phyloP scores from a whole-genome alignment of 2,888 invertebrate genomes.

The Callimorpha dominula region DNA sequence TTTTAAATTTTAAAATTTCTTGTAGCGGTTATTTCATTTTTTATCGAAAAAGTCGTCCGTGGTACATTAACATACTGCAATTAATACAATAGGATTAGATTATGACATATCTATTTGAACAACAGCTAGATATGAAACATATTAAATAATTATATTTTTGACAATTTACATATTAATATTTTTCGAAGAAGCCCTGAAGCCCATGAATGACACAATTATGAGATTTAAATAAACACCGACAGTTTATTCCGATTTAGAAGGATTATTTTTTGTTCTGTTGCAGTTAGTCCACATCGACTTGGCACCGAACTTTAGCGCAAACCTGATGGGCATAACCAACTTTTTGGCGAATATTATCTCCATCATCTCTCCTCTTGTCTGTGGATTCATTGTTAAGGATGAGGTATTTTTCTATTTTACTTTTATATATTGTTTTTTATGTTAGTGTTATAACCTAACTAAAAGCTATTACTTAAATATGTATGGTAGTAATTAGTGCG shows the following conservation, averaged over 20 bases:
- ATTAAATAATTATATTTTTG: no score
- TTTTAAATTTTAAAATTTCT: not conserved
- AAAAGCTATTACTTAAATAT: no score
- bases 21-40: not conserved
- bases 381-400: conserved; percentile 89
- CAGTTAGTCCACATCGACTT: conserved; percentile 93
- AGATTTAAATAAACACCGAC: not conserved
- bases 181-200: no score
- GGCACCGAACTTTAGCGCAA: conserved; percentile 93
- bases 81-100: no score
- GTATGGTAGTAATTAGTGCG: no score
- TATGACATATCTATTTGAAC: no score
- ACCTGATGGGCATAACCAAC: conserved; percentile 94
- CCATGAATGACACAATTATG: no score
- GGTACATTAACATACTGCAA: not conserved
- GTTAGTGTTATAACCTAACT: no score
- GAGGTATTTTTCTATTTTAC: conserved; percentile 79
- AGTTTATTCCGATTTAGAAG: not conserved
- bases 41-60: not conserved
- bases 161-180: no score
- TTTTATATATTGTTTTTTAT: not conserved
- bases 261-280: conserved; percentile 29
- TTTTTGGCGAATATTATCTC: conserved; percentile 91
- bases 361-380: conserved; percentile 91
- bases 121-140: no score